phyloP scores from a whole-genome alignment of 1,140 invertebrate species.

The Cepaea nemoralis region DNA sequence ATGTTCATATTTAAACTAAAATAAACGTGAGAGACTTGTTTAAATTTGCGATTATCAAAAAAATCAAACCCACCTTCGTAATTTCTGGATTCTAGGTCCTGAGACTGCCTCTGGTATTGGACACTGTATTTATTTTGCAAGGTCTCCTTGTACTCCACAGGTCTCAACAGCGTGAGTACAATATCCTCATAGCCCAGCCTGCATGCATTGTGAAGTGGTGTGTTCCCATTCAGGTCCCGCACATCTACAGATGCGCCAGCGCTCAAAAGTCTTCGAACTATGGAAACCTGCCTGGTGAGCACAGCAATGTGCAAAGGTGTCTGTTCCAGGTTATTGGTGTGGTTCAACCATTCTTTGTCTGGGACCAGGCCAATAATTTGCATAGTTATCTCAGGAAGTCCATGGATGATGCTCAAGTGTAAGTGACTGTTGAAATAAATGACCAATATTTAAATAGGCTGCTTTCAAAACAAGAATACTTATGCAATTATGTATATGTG shows the following conservation, averaged over 20 bases:
- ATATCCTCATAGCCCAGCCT: conserved; percentile 77
- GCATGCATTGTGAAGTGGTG: conserved; percentile 71
- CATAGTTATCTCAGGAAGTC: conserved; percentile 43
- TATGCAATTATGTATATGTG: too few relatives aligned
- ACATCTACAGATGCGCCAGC: conserved; percentile 76
- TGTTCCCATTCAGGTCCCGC: conserved; percentile 59
- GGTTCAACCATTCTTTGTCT: conserved; percentile 47
- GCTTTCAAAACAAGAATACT: not conserved
- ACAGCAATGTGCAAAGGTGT: conserved; percentile 83
- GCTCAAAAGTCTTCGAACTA: conserved; percentile 78
- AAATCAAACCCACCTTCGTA: conserved; percentile 80
- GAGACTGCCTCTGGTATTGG: conserved; percentile 71
- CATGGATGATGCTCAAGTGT: conserved; percentile 61
- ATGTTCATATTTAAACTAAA: too few relatives aligned
- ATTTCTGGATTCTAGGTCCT: conserved; percentile 80
- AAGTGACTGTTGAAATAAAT: conserved; percentile 48
- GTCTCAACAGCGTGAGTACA: conserved; percentile 78
- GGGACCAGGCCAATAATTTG: conserved; percentile 51
- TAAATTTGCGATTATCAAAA: too few relatives aligned
- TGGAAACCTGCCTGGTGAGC: conserved; percentile 77
- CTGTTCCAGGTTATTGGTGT: conserved; percentile 65
- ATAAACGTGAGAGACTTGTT: too few relatives aligned
- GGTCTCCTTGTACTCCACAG: conserved; percentile 71
- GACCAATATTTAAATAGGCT: not conserved
- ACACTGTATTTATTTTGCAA: conserved; percentile 48